Base-by-base conservation (phyloP, 2,888 invertebrate species). In the Busseola fusca region DNA sequence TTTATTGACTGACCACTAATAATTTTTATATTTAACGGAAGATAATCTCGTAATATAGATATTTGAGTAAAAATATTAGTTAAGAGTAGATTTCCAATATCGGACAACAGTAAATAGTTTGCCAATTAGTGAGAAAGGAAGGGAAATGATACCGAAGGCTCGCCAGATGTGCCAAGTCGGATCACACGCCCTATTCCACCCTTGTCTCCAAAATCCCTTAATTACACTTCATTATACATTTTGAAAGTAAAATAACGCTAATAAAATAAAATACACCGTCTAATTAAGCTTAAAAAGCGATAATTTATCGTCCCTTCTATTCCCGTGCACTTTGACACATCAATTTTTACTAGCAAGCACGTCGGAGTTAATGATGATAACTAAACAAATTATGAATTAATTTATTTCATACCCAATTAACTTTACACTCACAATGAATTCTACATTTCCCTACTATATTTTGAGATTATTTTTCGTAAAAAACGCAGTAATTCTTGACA, bases 401-500 rank as follows among this genome's bases (percentile, higher is more conserved):
- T 69, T 78, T 50, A 76, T 78, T 72, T 87, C 87, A 79, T 86
- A 90, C 86, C 72, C 84, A 85, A 79, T 87, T 81, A 84, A 78
- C 78, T 85, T 78, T 82, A 72, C 71, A 72, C 78, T 66, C 74
- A 86, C 69, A 69, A 68, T 84, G 81, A 85, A 87, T 85, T 90
- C 91, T 89, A 90, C 92, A 94, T 91, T 88, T 89, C 89, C 84
- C 86, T 84, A 87, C 85, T 88, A 77, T 84, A 81, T 80, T 88
- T 84, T 86, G 80, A 81, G 86, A 90, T 86, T 87, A 91, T 87
- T 88, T 90, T 83, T 81, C 78, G 84, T 89, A 91, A 89, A 93
- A 95, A 95, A 91, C 90, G 93, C 92, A 93, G 89, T 90, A 91
- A 84, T 90, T 90, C 90, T 90, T 94, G 92, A 94, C 94, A 94